Evolutionary conservation across 2,797 vertebrate species (phyloP), one percentile per base, ranked within the genome.

Genomic region (Otolemur crassicaudatus): DNA sequence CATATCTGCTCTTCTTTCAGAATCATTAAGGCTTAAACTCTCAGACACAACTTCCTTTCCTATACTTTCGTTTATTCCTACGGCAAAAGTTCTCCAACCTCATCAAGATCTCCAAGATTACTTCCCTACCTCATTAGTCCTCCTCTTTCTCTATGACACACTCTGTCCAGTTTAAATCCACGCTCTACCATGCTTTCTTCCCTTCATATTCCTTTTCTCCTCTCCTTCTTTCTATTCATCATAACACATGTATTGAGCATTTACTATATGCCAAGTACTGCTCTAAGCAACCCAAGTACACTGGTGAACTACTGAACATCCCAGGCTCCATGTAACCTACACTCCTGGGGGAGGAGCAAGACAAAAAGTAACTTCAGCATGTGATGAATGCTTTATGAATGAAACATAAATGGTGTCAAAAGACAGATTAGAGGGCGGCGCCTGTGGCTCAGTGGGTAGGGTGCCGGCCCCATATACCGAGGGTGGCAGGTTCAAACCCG

Each of bases 371-470:
- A 87, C 72, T 63, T 77, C 29, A 40, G 37, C 16, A 37, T 27
- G 72, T 29, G n/a, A 92, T 70, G 65, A 94, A 79, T 88, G 67
- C 56, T 73, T 43, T 43, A 76, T 60, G n/a, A 46, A 43, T 80
- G 37, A 87, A 79, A 63, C 27, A 86, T 29, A 94, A 96, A 81
- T 53, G 46, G 37, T 67, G 17, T 77, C 40, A 75, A 87, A 93
- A 37, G 65, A 84, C 0, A 80, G 2, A 53, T 5, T 16, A 65
- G 25, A 90, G 46, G 40, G 40, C 7, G 7, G 40, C 40, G 40
- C 40, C 40, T 43, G 40, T 43, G 40, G 40, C 40, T 43, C 40
- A 43, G 40, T 43, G 40, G 40, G 40, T 43, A 43, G 40, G 40
- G 40, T 43, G 40, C 40, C 7, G 40, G 40, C 40, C 40, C 40